Evolutionary conservation across 2,113 vertebrate species (phyloP).

Genomic region (Shinisaurus crocodilurus): DNA sequence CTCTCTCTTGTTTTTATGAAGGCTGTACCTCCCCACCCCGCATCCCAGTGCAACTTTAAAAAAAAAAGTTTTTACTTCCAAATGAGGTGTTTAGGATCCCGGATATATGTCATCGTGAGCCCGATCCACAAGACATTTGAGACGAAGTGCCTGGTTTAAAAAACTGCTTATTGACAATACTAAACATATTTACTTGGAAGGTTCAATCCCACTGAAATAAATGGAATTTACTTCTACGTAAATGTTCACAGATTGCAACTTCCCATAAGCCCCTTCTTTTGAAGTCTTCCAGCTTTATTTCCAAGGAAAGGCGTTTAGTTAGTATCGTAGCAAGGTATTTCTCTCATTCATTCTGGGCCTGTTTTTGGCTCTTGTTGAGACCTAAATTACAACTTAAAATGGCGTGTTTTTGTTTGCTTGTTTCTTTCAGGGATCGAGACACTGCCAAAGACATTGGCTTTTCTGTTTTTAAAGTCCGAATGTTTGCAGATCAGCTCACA

Average conservation of each 20-base stretch:
- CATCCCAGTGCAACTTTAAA: not conserved
- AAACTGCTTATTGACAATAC: not conserved
- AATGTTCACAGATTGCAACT: not conserved
- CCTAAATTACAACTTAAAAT: not conserved
- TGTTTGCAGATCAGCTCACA: conserved; percentile 65
- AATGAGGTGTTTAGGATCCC: not conserved
- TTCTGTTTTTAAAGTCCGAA: conserved; percentile 47
- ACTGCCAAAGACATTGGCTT: conserved; percentile 46
- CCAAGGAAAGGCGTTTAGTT: not conserved
- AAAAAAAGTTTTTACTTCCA: not conserved
- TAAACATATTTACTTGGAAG: not conserved
- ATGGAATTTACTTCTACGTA: not conserved
- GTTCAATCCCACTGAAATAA: not conserved
- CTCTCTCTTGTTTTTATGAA: not conserved
- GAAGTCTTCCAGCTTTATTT: not conserved
- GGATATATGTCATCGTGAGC: not conserved
- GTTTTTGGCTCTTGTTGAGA: not conserved
- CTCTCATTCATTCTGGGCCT: not conserved
- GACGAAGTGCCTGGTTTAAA: not conserved
- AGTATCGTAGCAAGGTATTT: not conserved
- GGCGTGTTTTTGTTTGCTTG: not conserved
- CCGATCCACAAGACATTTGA: not conserved
- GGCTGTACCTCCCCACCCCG: no score
- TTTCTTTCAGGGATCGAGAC: not conserved
- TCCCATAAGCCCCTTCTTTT: not conserved